phyloP scores from a whole-genome alignment of 2,113 vertebrate genomes.

The Alces alces region DNA sequence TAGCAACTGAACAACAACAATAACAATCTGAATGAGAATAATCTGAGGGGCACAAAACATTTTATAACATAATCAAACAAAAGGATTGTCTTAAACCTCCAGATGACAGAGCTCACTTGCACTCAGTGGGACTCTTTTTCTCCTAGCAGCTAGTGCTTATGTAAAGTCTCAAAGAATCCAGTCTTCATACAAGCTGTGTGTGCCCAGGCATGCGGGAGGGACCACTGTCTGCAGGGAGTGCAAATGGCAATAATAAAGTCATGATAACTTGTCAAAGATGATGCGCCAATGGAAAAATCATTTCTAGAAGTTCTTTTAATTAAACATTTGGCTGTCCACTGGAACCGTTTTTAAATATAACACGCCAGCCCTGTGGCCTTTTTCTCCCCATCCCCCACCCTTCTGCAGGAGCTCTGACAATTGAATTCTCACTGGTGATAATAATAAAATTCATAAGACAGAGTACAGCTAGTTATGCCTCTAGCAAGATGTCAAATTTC shows the following conservation, averaged over 20 bases:
- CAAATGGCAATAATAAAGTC: background rate
- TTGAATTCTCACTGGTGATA: constrained; percentile 39
- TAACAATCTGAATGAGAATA: background rate
- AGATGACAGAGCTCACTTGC: background rate
- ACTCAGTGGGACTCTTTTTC: background rate
- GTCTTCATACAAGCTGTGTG: background rate
- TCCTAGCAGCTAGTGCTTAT: accelerated
- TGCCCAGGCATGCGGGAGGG: background rate
- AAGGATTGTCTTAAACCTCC: background rate
- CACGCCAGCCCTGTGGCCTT: background rate
- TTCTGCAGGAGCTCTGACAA: background rate
- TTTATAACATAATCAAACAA: background rate
- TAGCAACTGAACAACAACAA: background rate
- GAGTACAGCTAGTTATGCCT: constrained; percentile 71
- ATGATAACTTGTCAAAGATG: constrained; percentile 35
- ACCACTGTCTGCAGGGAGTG: background rate
- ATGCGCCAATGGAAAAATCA: constrained; percentile 5
- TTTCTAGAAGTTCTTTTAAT: constrained; percentile 63
- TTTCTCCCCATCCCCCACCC: background rate
- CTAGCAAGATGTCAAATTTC: constrained; percentile 71
- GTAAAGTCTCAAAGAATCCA: background rate
- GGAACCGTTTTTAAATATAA: constrained; percentile 25
- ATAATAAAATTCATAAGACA: constrained; percentile 42
- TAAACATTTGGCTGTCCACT: constrained; percentile 57
- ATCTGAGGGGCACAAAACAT: background rate